Conservation (phyloP, 2,888 invertebrate genomes). For the Coleophora deauratella region DNA sequence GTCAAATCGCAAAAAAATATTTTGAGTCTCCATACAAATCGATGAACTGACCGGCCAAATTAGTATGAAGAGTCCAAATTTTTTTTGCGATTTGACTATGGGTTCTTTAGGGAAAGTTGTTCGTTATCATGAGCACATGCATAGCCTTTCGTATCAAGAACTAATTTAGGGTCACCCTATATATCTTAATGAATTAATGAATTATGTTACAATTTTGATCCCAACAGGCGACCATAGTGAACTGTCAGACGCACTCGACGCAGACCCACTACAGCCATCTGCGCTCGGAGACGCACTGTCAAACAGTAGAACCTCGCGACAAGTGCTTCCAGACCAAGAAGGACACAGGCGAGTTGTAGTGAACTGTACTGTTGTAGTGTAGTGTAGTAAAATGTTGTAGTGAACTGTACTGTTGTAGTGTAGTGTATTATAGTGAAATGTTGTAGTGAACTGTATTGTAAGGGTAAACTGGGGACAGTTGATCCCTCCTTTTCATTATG, state of each 20-base stretch:
- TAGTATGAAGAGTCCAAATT: too few relatives aligned
- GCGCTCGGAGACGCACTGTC: constrained; percentile 75
- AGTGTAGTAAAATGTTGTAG: not conserved
- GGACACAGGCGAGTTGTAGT: constrained; percentile 11
- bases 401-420: not conserved
- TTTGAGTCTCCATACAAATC: too few relatives aligned
- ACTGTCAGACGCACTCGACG: constrained; percentile 78
- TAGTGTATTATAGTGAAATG: not conserved
- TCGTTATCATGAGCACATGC: too few relatives aligned
- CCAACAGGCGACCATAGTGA: constrained; percentile 78
- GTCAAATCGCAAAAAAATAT: too few relatives aligned
- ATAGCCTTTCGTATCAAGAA: too few relatives aligned
- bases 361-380: not conserved
- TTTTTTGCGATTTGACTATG: too few relatives aligned
- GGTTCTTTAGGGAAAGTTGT: too few relatives aligned
- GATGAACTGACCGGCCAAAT: too few relatives aligned
- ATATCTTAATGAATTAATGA: too few relatives aligned
- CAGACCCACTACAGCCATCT: constrained; percentile 81
- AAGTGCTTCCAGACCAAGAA: constrained; percentile 47
- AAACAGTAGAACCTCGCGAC: constrained; percentile 69
- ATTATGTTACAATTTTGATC: too few relatives aligned
- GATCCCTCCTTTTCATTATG: not conserved
- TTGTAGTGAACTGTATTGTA: not conserved
- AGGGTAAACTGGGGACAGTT: too few relatives aligned
- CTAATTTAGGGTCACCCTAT: too few relatives aligned